Evolutionary conservation across 2,888 invertebrate species (phyloP).

Genomic region (Limenitis camilla): DNA sequence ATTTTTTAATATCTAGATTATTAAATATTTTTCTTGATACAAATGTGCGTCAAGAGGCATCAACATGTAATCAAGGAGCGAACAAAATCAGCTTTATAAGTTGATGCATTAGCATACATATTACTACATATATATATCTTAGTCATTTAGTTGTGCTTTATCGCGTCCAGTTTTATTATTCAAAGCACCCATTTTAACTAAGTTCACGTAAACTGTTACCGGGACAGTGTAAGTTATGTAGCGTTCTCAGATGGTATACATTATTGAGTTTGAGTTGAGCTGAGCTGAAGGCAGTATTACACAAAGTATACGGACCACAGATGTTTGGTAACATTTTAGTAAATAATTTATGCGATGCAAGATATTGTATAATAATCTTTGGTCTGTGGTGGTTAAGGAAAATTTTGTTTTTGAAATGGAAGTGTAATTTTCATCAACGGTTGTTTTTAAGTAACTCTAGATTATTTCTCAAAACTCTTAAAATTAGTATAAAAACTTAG

Average conservation of each 20-base stretch:
- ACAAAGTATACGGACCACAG: constrained; percentile 13
- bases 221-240: constrained; percentile 1
- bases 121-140: neutral
- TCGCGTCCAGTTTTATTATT: constrained; percentile 15
- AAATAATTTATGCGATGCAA: neutral
- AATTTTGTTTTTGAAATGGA: too few species aligned
- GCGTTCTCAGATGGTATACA: constrained; percentile 13
- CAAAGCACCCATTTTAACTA: constrained; percentile 7
- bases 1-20: too few species aligned
- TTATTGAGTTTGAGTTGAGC: constrained; percentile 9
- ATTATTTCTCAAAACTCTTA: too few species aligned
- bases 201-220: constrained; percentile 3
- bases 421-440: too few species aligned
- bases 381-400: too few species aligned
- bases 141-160: neutral
- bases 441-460: too few species aligned
- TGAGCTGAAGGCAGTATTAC: too few species aligned
- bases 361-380: neutral
- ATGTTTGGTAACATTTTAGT: constrained; percentile 1
- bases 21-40: too few species aligned
- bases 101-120: neutral
- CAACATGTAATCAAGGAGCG: too few species aligned
- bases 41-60: too few species aligned
- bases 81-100: too few species aligned
- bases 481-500: too few species aligned